phyloP scores from a whole-genome alignment of 1,140 invertebrate species.

The Arion vulgaris region DNA sequence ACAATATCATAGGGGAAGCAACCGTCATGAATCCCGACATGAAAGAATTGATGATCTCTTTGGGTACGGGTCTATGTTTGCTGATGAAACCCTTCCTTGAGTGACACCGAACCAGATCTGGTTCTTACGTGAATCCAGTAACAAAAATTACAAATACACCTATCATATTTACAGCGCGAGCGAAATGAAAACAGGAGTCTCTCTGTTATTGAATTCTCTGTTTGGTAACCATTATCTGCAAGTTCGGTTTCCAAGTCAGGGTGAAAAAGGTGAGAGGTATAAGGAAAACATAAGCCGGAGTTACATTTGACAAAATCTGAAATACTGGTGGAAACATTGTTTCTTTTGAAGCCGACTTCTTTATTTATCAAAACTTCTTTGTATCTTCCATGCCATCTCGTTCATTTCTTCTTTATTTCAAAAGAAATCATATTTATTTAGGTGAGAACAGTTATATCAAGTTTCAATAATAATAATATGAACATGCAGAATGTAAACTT shows the following conservation, averaged over 20 bases:
- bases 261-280: not conserved
- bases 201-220: not conserved
- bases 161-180: not conserved
- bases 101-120: not conserved
- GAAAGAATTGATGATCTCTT: not conserved
- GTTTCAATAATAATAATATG: not conserved
- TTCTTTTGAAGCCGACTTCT: not conserved
- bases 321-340: not conserved
- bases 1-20: no score
- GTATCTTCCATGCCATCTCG: not conserved
- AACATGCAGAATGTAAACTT: not conserved
- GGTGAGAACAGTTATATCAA: not conserved
- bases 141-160: not conserved
- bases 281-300: not conserved
- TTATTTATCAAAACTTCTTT: not conserved
- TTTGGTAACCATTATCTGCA: not conserved
- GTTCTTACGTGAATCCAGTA: not conserved
- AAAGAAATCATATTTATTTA: not conserved
- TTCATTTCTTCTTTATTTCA: no score
- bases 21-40: not conserved
- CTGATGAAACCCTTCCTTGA: not conserved
- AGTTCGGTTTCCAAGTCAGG: not conserved
- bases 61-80: not conserved
- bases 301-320: not conserved
- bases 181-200: not conserved